Evolutionary conservation across 2,888 invertebrate species (phyloP), one percentile per base, ranked within the genome.

Genomic region (Scaptomyza parva): DNA sequence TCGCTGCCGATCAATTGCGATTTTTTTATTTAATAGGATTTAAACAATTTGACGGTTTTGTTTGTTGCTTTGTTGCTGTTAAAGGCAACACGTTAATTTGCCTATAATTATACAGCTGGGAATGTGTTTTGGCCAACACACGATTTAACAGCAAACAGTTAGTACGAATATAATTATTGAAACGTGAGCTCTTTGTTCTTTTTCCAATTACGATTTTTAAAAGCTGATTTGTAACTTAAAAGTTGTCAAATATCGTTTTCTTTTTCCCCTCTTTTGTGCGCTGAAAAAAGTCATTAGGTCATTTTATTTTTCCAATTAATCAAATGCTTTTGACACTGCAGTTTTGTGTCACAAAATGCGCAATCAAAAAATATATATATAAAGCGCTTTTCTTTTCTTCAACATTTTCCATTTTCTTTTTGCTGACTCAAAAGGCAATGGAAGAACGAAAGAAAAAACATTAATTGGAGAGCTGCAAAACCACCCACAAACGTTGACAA

Each of bases 61-160:
- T n/a, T 35, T 14, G n/a, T 33, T 33, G n/a, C n/a, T 12, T 12
- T 33, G 2, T 33, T 33, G 33, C n/a, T 33, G 33, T 35, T 63
- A 48, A 72, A 71, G 59, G 62, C 68, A 67, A 41, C 69, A 69
- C 83, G 79, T 68, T 82, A 82, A 82, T 82, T 82, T 83, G 83
- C 51, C 65, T 78, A 65, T 78, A 86, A 82, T 86, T 86, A 60
- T 78, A n/a, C n/a, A 54, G 62, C 44, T 60, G 61, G 60, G 55
- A 70, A 61, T 65, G 55, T 59, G 59, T 64, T 58, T 52, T 52
- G 51, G 50, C 45, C 45, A 76, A 65, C 51, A 65, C 51, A 57
- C 59, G 61, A 66, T 71, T 43, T 44, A 24, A 37, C n/a, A 48
- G 12, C 37, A 41, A 28, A 9, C 9, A 8, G 39, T 17, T 18